Evolutionary conservation across 2,888 invertebrate genomes (phyloP), one percentile per base, ranked within the genome.

Genomic region (Andricus quercusramuli): DNA sequence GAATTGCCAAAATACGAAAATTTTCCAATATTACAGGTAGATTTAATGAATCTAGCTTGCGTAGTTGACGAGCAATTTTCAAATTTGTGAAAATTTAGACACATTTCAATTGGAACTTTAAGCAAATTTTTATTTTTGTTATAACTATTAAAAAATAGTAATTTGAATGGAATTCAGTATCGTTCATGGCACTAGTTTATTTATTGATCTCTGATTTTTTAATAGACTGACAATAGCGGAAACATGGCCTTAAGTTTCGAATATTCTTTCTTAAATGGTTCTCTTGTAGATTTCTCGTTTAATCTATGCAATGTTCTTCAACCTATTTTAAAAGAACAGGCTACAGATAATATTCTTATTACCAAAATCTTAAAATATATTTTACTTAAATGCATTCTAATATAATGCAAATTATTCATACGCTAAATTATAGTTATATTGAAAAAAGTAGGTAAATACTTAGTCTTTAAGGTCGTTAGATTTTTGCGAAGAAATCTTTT

Each of bases 231-330:
- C 11, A 20, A 25, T 22, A 25, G 13, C 25, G 5, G 15, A 62
- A 62, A 62, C 13, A 25, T 62, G 25, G 25, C 25, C 25, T 25
- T n/a, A 66, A 20, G 37, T 67, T 41, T 56, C n/a, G 13, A 56
- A 56, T 32, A 74, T 74, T 74, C 37, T 74, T 74, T 74, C 37
- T 56, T 56, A 59, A 59, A 74, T 32, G 11, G 13, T 74, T 56
- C 15, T 56, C n/a, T n/a, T 32, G n/a, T 74, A 32, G 11, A 56
- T 56, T n/a, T 32, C 9, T 13, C 37, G n/a, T 37, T 74, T 56
- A 32, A 4, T 51, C 4, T 62, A 25, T 56, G 56, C n/a, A 56
- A 56, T 56, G 9, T 56, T 56, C 22, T 22, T 1, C 11, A 22
- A 29, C 6, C 15, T n/a, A n/a, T 59, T 32, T 74, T 32, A 56